Evolutionary conservation across 2,113 vertebrate genomes (phyloP).

Genomic region (Scatophagus argus): DNA sequence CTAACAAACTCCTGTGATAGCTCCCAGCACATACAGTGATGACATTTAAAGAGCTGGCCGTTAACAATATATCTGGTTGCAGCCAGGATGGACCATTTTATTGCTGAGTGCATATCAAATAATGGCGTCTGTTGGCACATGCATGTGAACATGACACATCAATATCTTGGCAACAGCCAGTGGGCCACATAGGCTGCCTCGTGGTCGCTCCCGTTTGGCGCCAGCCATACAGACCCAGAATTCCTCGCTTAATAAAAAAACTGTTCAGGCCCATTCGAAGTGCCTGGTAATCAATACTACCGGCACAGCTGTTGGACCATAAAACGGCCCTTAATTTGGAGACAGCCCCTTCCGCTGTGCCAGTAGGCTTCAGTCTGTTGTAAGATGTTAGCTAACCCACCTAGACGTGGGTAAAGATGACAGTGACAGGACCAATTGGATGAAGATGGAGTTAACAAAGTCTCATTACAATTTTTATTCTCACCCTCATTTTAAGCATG

Average conservation of each 20-base stretch:
- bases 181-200: conserved; percentile 11
- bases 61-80: conserved; percentile 85
- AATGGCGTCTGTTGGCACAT: conserved; percentile 68
- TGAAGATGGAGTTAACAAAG: background rate
- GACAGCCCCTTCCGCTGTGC: conserved; percentile 51
- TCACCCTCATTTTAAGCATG: background rate
- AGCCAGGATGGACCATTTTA: conserved; percentile 68
- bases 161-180: conserved; percentile 48
- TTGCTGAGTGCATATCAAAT: conserved; percentile 75
- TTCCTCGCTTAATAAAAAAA: conserved; percentile 84
- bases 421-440: conserved; percentile 5
- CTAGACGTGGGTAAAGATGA: conserved; percentile 38
- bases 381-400: conserved; percentile 33
- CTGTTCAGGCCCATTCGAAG: conserved; percentile 59
- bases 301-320: conserved; percentile 81
- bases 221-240: conserved; percentile 75
- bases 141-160: conserved; percentile 59
- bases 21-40: conserved; percentile 54
- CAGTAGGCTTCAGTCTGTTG: conserved; percentile 18
- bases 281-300: conserved; percentile 82
- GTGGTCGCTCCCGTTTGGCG: conserved; percentile 63
- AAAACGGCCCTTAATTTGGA: conserved; percentile 68
- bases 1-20: conserved; percentile 65
- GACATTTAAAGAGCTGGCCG: conserved; percentile 68
- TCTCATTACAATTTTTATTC: background rate